These are phyloP conservation scores for Chloroceryle aenea DNA, from an alignment of 2,113 vertebrate species.

Conservation along the genomic window DNA sequence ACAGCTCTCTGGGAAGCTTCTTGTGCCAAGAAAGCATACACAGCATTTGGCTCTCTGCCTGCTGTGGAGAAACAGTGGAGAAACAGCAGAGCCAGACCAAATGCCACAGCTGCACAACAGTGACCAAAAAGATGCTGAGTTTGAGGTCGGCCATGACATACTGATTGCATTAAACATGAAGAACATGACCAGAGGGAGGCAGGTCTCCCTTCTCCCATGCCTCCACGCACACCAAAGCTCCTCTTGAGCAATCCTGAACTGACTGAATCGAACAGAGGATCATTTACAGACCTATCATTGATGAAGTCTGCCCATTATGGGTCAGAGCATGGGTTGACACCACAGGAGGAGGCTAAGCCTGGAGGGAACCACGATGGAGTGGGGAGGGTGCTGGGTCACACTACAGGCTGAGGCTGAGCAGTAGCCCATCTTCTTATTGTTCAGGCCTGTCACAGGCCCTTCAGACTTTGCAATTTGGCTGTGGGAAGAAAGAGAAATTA, in stretches of 20 bases:
- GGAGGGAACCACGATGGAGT: rapidly evolving
- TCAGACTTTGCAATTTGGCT: not conserved
- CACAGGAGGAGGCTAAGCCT: not conserved
- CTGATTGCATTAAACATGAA: not conserved
- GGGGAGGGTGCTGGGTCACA: not conserved
- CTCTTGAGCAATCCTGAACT: not conserved
- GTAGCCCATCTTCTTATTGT: rapidly evolving
- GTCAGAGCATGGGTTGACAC: not conserved
- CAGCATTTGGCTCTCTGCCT: not conserved
- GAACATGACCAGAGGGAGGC: not conserved
- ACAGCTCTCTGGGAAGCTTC: not conserved
- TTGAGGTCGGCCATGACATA: rapidly evolving
- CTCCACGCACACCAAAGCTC: not conserved
- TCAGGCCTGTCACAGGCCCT: not conserved
- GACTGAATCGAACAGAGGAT: rapidly evolving
- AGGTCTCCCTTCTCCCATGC: not conserved
- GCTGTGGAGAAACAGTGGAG: not conserved
- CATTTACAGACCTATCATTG: not conserved
- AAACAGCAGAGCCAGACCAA: not conserved
- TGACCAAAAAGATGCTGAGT: not conserved
- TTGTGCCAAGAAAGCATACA: rapidly evolving
- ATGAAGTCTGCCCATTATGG: not conserved
- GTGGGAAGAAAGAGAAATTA: constrained; percentile 11
- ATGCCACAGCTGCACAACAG: not conserved
- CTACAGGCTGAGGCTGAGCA: rapidly evolving